Evolutionary conservation across 2,888 invertebrate species (phyloP).

Genomic region (Mesoligia furuncula): DNA sequence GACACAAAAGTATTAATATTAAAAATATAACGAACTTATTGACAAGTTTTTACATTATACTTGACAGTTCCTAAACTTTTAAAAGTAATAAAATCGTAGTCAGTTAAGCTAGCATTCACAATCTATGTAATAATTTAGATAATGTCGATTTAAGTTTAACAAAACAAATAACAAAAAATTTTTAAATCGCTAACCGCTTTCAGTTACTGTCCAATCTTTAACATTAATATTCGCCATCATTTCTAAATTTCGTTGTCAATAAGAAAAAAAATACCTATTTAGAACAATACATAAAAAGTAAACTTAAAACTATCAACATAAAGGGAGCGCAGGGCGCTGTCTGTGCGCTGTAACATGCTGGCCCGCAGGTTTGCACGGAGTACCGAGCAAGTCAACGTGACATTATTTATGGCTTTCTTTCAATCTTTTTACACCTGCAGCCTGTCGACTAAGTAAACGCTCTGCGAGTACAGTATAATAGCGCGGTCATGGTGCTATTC

Average conservation of each 20-base stretch:
- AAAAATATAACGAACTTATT: background rate
- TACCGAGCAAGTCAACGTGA: no score
- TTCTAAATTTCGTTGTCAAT: constrained; percentile 30
- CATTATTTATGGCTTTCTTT: no score
- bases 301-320: constrained; percentile 47
- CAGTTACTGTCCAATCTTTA: constrained; percentile 75
- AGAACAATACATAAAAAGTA: constrained; percentile 24
- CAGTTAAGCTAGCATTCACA: constrained; percentile 11
- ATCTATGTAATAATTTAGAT: background rate
- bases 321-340: background rate
- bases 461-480: no score
- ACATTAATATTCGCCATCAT: constrained; percentile 62
- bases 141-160: background rate
- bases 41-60: constrained; percentile 3
- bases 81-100: background rate
- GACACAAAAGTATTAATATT: background rate
- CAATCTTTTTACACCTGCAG: no score
- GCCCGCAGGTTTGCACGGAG: no score
- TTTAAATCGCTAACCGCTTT: constrained; percentile 44
- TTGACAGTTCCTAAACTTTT: background rate
- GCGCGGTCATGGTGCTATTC: no score
- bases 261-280: constrained; percentile 7
- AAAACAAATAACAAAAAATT: background rate
- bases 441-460: no score
- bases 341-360: no score